These are phyloP conservation scores for Yponomeuta sedellus DNA, from an alignment of 2,888 invertebrate genomes.

Conservation along the genomic window DNA sequence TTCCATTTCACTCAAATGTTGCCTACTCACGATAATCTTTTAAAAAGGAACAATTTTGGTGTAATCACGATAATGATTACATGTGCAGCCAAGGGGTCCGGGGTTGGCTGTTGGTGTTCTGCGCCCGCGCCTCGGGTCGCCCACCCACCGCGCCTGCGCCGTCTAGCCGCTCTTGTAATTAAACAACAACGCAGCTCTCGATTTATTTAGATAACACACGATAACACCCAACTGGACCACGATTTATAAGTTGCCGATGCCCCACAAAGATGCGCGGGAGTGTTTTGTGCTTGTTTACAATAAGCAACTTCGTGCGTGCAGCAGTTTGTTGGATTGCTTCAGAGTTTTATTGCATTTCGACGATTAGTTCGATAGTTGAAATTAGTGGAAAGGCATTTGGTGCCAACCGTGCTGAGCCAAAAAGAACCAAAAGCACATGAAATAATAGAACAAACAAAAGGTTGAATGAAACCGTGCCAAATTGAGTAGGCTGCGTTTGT, in stretches of 20 bases:
- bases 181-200: slow-evolving; percentile 43
- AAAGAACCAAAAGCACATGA: background rate
- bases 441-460: background rate
- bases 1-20: slow-evolving; percentile 23
- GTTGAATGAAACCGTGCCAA: background rate
- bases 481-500: background rate
- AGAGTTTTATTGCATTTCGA: background rate
- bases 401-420: background rate
- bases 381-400: background rate
- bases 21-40: slow-evolving; percentile 39
- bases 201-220: slow-evolving; percentile 51
- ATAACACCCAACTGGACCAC: slow-evolving; percentile 39
- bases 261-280: slow-evolving; percentile 29
- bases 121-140: slow-evolving; percentile 39
- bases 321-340: background rate
- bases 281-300: slow-evolving; percentile 13
- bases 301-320: background rate
- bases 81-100: slow-evolving; percentile 36
- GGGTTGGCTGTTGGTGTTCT: slow-evolving; percentile 24
- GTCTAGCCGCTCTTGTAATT: slow-evolving; percentile 48
- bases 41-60: slow-evolving; percentile 35
- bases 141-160: slow-evolving; percentile 45
- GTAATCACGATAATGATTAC: slow-evolving; percentile 46
- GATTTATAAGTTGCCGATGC: slow-evolving; percentile 32
- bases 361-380: background rate